Conservation (phyloP, 2,113 vertebrate genomes). For the Astatotilapia flaviijosephi region DNA sequence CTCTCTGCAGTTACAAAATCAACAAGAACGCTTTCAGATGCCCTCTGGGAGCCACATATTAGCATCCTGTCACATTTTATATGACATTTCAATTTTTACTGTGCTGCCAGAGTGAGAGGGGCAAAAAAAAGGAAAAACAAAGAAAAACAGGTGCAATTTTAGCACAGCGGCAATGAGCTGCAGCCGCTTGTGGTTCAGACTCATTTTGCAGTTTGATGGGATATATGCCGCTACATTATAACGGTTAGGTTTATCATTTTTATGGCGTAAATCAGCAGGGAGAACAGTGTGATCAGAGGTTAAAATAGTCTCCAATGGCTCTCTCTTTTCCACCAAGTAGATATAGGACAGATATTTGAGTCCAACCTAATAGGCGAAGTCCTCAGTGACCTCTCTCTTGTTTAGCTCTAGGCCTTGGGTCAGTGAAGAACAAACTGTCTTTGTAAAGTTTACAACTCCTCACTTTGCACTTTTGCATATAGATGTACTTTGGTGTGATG, state of each 20-base stretch:
- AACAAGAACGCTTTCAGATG: conserved; percentile 63
- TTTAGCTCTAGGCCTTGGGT: conserved; percentile 66
- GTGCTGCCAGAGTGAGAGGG: conserved; percentile 39
- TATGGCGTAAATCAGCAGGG: conserved; percentile 48
- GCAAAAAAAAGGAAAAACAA: conserved; percentile 42
- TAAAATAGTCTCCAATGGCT: conserved; percentile 58
- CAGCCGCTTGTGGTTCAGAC: conserved; percentile 51
- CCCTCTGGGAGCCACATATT: conserved; percentile 69
- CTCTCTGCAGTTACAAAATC: conserved; percentile 62
- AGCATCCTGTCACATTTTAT: conserved; percentile 70
- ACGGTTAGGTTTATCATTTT: conserved; percentile 59
- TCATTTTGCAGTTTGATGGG: conserved; percentile 52
- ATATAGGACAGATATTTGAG: conserved; percentile 68
- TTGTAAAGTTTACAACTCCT: conserved; percentile 64
- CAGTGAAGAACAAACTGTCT: conserved; percentile 62
- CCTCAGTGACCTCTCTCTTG: conserved; percentile 54
- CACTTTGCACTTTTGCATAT: conserved; percentile 47
- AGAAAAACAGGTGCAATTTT: conserved; percentile 69
- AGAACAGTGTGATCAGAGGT: conserved; percentile 54
- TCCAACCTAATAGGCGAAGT: conserved; percentile 50
- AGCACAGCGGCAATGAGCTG: conserved; percentile 46
- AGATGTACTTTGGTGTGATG: conserved; percentile 12
- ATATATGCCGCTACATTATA: conserved; percentile 44
- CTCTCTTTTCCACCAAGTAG: conserved; percentile 41
- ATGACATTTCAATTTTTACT: conserved; percentile 71